Base-by-base conservation (phyloP, 2,113 vertebrate species). In the Engraulis encrasicolus region DNA sequence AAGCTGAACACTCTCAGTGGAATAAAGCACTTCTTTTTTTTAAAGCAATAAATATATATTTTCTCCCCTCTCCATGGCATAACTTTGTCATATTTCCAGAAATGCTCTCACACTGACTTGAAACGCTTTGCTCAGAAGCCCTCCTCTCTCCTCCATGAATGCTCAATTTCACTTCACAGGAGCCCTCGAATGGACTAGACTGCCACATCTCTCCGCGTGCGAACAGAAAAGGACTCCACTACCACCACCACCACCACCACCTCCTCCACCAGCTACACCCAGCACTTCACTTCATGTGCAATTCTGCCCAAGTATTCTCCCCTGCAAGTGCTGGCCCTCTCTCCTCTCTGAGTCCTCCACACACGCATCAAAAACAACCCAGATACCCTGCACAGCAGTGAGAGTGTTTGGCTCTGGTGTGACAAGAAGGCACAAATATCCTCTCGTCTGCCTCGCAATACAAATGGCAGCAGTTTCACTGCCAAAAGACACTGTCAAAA, bases 91-190 rank as follows among this genome's bases (percentile, higher is more conserved):
- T 74, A 15, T 74, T 74, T 74, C 66, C 27, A 74, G 31, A 23
- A 34, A 2, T 34, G 5, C 27, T 34, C 61, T 31, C 27, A 12
- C 23, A 4, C 66, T 74, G 27, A 74, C 66, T 74, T 36, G 27
- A 74, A 74, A 74, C 66, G 18, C 5, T 74, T 31, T 36, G 66
- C 17, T 34, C 9, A 36, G 66, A 31, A 74, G 27, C 66, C 66
- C 27, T 74, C 31, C 66, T 27, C 66, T 17, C 23, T 74, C 66
- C 31, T 27, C 31, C 34, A 31, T 74, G 66, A 74, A 74, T 34
- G 5, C 66, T 74, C 66, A 74, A 36, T 36, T 34, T 74, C 66
- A 34, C 66, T 74, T 74, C 66, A 74, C 27, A 74, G 66, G 66
- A 74, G 27, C 27, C 15, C 27, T 34, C 23, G 1, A 74, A 74